A percentile compares a stretch with the other conserved stretches of the same genome.
These are phyloP conservation scores for Beaufortia kweichowensis DNA, from an alignment of 2,113 vertebrate genomes.

Conservation along the genomic window DNA sequence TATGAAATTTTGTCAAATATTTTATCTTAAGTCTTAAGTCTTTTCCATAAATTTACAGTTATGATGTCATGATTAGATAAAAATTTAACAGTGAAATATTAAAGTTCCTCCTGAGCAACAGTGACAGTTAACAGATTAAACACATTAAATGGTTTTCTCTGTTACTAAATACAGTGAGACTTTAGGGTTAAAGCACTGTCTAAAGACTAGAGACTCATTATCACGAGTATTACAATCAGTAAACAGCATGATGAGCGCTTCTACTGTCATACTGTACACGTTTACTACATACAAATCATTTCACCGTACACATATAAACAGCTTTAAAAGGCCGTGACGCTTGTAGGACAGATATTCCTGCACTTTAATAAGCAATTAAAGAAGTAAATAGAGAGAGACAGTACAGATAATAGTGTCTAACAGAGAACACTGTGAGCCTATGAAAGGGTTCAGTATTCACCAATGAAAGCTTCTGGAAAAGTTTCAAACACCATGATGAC, in stretches of 20 bases:
- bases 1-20: too few relatives aligned
- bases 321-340: neutral
- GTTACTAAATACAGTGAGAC: too few relatives aligned
- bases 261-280: neutral
- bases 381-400: too few relatives aligned
- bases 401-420: neutral
- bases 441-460: too few relatives aligned
- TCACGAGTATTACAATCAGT: constrained; percentile 9
- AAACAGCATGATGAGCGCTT: constrained; percentile 6
- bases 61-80: too few relatives aligned
- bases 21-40: too few relatives aligned
- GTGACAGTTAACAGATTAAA: too few relatives aligned
- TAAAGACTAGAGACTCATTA: constrained; percentile 16
- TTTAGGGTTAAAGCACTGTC: neutral
- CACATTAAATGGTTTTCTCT: too few relatives aligned
- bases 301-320: constrained; percentile 3
- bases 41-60: too few relatives aligned
- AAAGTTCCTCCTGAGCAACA: too few relatives aligned
- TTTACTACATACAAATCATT: neutral
- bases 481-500: neutral
- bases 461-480: too few relatives aligned
- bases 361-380: neutral
- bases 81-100: too few relatives aligned
- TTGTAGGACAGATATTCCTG: neutral
- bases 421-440: neutral